phyloP scores from a whole-genome alignment of 1,140 invertebrate species.

The Cyclargus thomasi region DNA sequence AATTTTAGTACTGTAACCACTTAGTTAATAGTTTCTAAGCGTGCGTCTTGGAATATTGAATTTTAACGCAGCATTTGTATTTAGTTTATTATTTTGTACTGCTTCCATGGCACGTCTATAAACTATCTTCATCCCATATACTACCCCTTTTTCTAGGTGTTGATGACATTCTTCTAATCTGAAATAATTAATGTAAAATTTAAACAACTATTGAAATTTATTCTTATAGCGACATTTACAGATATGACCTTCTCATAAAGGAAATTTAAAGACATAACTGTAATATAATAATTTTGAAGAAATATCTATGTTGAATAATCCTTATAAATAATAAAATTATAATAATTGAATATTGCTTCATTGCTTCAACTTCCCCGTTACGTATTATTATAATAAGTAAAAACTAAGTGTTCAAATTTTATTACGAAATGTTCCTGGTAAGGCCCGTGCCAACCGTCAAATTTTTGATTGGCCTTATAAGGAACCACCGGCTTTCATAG shows the following conservation, averaged over 20 bases:
- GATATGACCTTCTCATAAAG: neutral
- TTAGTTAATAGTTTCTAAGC: conserved; percentile 19
- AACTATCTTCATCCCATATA: too few relatives aligned
- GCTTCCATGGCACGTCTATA: too few relatives aligned
- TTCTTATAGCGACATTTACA: too few relatives aligned
- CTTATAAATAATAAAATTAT: conserved; percentile 21
- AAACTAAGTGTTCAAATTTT: neutral
- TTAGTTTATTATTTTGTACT: too few relatives aligned
- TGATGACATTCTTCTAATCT: too few relatives aligned
- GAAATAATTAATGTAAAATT: too few relatives aligned
- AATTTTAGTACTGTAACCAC: conserved; percentile 22
- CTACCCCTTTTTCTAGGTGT: too few relatives aligned
- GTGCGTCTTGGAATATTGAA: conserved; percentile 24
- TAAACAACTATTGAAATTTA: too few relatives aligned
- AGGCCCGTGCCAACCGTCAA: conserved; percentile 33
- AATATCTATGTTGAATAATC: conserved; percentile 23
- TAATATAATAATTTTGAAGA: conserved; percentile 14
- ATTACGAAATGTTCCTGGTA: conserved; percentile 22
- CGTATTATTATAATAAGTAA: neutral
- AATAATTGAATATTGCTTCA: conserved; percentile 23
- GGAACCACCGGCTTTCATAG: conserved; percentile 30
- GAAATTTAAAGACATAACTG: conserved; percentile 13
- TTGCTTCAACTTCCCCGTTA: conserved; percentile 21
- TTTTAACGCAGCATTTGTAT: conserved; percentile 16
- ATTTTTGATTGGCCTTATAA: conserved; percentile 34